Percentiles rank a stretch among this genome's conserved stretches.
These are phyloP conservation scores for Scrobipalpa costella DNA, from an alignment of 2,888 invertebrate species.

Conservation along the genomic window DNA sequence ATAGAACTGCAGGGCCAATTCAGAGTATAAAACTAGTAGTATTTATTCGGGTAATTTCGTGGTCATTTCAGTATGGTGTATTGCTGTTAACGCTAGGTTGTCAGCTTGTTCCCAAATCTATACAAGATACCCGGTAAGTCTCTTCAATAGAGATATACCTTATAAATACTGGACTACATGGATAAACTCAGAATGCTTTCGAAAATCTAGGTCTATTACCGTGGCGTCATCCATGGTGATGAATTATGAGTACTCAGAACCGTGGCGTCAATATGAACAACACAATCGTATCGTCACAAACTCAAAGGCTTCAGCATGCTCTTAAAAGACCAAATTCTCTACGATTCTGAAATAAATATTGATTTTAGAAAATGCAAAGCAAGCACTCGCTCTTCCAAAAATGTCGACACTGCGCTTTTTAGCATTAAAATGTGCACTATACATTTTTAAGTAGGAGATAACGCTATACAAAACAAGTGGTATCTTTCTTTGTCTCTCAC, in stretches of 20 bases:
- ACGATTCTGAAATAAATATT: not conserved
- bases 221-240: conserved; percentile 58
- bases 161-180: not conserved
- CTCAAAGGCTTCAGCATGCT: not conserved
- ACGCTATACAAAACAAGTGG: not conserved
- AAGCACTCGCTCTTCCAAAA: not conserved
- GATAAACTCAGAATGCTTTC: not conserved
- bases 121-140: no score
- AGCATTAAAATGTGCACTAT: not conserved
- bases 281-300: not conserved
- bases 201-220: conserved; percentile 38
- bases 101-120: no score
- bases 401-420: not conserved
- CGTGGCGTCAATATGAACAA: no score
- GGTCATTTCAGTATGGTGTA: no score
- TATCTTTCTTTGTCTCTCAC: not conserved
- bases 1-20: no score
- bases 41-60: no score
- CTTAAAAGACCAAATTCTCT: not conserved
- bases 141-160: not conserved
- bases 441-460: not conserved
- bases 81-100: no score
- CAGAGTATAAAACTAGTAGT: no score
- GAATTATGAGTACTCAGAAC: not conserved
- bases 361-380: conserved; percentile 4